These are phyloP conservation scores for Lepus timidus DNA, from an alignment of 2,113 vertebrate species.

Conservation along the genomic window DNA sequence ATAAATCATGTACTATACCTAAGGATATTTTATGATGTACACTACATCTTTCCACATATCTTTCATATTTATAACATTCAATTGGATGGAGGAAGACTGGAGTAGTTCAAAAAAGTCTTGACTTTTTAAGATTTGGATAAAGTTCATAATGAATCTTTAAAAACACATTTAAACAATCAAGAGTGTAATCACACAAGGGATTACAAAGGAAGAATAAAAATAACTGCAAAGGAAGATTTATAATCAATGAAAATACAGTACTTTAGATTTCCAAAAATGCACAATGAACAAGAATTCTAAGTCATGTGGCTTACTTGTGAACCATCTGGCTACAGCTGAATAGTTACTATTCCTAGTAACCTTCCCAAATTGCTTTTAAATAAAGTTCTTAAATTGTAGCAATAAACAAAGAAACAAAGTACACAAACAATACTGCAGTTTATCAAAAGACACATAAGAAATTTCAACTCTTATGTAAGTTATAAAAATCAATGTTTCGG, in stretches of 20 bases:
- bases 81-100: slow-evolving; percentile 58
- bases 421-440: slow-evolving; percentile 77
- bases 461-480: slow-evolving; percentile 77
- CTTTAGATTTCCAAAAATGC: slow-evolving; percentile 53
- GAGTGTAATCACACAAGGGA: slow-evolving; percentile 47
- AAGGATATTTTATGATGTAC: background rate
- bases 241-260: slow-evolving; percentile 56
- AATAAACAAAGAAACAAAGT: slow-evolving; percentile 78
- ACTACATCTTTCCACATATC: slow-evolving; percentile 14
- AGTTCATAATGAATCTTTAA: slow-evolving; percentile 37
- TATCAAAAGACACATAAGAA: slow-evolving; percentile 83
- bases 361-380: slow-evolving; percentile 72
- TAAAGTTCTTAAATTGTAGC: slow-evolving; percentile 74
- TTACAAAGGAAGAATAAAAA: slow-evolving; percentile 43
- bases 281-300: slow-evolving; percentile 51
- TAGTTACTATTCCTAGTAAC: slow-evolving; percentile 51
- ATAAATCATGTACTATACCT: slow-evolving; percentile 14
- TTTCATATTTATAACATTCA: slow-evolving; percentile 21
- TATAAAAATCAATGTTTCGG: slow-evolving; percentile 82
- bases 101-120: slow-evolving; percentile 6
- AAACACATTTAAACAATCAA: slow-evolving; percentile 49
- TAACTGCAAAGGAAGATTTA: slow-evolving; percentile 53
- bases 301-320: slow-evolving; percentile 51
- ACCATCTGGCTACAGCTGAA: slow-evolving; percentile 59
- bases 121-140: slow-evolving; percentile 46